Base-by-base conservation (phyloP, 2,888 invertebrate species). In the Lithophane leautieri region DNA sequence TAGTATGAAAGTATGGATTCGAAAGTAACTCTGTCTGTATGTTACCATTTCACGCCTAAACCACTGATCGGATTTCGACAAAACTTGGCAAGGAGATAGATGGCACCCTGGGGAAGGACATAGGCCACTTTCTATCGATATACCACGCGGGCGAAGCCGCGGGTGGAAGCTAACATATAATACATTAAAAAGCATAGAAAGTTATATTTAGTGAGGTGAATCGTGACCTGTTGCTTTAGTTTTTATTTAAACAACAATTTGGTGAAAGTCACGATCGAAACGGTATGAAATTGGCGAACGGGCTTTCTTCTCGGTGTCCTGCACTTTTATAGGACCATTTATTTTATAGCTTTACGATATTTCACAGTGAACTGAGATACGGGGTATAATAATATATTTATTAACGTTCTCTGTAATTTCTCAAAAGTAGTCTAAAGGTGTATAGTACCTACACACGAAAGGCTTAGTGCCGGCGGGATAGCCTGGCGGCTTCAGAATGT, bases 231-330 rank as follows among this genome's bases (percentile, higher is more conserved):
- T 65, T 76, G 67, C 78, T 84, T 82, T 80, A 77, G 66, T 78
- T 84, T 80, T 80, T 84, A 82, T 86, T 83, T 86, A 82, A 67
- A 71, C 70, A 79, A 80, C 76, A 77, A 70, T 71, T 69, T 25
- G 69, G 86, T 80, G 86, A 86, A 86, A 86, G 86, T 84, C 78
- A 74, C 77, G 77, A 79, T 77, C 71, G 62, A 71, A 67, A 56
- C 42, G 72, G 54, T 77, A 74, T 73, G 70, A 70, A 68, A 77
- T 79, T 71, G 47, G 42, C 44, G 14, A 67, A 56, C 58, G n/a
- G 63, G 56, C 69, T 80, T 82, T 82, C 76, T 77, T 85, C 73
- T 68, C 65, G 61, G 22, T 42, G 70, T 73, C n/a, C 56, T 67
- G 62, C 50, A 71, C 28, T 63, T 60, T 28, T 11, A 25, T 54